A percentile compares a stretch with the other conserved stretches of the same genome.
These are phyloP conservation scores for Madoqua kirkii DNA, from an alignment of 2,113 vertebrate genomes.

Conservation along the genomic window DNA sequence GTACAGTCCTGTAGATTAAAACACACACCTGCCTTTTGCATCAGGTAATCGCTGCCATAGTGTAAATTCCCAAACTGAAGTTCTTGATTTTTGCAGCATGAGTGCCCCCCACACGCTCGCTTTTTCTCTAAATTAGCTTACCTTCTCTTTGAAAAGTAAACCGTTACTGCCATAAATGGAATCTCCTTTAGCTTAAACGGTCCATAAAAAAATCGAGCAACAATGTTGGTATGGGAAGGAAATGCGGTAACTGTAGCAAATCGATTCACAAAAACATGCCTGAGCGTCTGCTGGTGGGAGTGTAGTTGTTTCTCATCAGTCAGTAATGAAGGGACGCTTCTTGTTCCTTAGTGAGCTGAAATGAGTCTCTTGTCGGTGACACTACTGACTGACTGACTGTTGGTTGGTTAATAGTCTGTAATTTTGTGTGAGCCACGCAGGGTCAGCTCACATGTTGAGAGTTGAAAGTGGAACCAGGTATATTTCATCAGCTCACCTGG, in stretches of 20 bases:
- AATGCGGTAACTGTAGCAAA: not conserved
- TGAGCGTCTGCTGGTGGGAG: not conserved
- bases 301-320: not conserved
- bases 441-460: not conserved
- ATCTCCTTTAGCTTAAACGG: not conserved
- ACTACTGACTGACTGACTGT: not conserved
- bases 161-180: not conserved
- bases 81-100: not conserved
- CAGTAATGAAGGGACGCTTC: not conserved
- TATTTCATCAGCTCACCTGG: not conserved
- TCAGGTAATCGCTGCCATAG: not conserved
- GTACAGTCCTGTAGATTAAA: no score
- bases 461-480: not conserved
- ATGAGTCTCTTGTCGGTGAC: not conserved
- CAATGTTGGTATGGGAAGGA: not conserved
- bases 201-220: not conserved
- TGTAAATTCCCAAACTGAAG: not conserved
- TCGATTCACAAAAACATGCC: not conserved
- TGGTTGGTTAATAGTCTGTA: not conserved
- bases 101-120: not conserved
- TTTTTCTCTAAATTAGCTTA: not conserved
- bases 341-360: not conserved
- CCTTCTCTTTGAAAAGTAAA: not conserved
- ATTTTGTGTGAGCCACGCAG: not conserved
- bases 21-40: accelerated